These are phyloP conservation scores for Anthopleura xanthogrammica DNA, from an alignment of 92 coral and sea anemone genomes.

Conservation along the genomic window DNA sequence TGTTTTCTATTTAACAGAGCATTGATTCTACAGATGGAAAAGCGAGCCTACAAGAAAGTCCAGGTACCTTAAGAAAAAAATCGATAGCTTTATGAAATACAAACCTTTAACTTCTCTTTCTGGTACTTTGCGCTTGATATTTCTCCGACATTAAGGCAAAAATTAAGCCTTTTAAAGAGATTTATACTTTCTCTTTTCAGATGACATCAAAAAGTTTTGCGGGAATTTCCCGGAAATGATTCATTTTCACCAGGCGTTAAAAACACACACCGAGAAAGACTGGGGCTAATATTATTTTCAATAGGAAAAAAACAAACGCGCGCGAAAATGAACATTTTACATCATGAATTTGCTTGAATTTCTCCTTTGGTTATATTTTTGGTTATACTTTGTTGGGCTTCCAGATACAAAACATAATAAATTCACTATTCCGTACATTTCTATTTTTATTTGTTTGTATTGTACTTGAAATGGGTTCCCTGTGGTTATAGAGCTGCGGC, in stretches of 20 bases:
- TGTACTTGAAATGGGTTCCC: neutral
- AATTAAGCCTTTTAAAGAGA: neutral
- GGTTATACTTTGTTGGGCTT: no score
- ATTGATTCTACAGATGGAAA: no score
- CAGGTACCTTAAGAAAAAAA: neutral
- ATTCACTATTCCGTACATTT: neutral
- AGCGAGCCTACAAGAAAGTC: neutral
- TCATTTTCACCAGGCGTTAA: conserved; percentile 1
- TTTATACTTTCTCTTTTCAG: neutral
- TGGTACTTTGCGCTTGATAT: neutral
- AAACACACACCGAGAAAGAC: neutral
- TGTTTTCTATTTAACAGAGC: no score
- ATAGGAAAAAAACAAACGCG: no score
- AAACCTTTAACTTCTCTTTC: neutral
- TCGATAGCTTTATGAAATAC: neutral
- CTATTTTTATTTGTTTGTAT: no score
- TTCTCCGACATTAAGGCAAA: neutral
- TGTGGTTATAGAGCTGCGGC: neutral
- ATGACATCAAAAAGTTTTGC: neutral
- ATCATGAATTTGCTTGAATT: no score
- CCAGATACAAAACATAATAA: neutral
- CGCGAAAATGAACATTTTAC: no score
- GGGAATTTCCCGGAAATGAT: neutral
- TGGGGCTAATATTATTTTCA: neutral
- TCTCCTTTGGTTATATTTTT: no score